Percentiles rank a stretch among this genome's conserved stretches.
Conservation (phyloP, 2,888 invertebrate genomes). For the Agrochola lychnidis region DNA sequence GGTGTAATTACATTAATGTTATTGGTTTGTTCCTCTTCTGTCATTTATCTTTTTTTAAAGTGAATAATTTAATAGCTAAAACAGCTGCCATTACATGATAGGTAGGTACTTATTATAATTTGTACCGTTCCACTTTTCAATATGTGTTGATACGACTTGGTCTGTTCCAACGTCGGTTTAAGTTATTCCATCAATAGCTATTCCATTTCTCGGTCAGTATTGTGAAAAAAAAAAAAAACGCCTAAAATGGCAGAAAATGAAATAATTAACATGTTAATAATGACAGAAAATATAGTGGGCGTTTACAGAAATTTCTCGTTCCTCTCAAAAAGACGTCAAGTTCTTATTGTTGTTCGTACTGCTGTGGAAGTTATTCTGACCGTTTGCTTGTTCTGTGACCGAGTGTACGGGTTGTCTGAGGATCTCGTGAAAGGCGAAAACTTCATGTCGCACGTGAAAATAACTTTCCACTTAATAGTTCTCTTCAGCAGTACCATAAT, state of each 20-base stretch:
- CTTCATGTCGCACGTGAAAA: neutral
- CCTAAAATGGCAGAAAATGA: constrained; percentile 13
- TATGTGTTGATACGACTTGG: neutral
- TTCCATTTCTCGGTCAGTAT: neutral
- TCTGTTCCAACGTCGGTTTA: neutral
- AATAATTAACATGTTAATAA: constrained; percentile 20
- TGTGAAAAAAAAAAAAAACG: neutral
- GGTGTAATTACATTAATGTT: neutral
- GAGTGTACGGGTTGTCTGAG: neutral
- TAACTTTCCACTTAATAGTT: neutral
- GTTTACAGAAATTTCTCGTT: constrained; percentile 39
- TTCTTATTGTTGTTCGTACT: neutral
- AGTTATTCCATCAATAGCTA: neutral
- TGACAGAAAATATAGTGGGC: constrained; percentile 35
- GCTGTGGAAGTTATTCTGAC: constrained; percentile 13
- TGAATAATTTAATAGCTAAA: neutral
- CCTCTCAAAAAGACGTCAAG: constrained; percentile 9
- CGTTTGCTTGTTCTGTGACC: neutral
- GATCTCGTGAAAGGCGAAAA: neutral
- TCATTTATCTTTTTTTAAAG: neutral
- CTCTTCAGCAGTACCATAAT: neutral
- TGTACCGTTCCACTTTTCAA: neutral
- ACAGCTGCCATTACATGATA: neutral
- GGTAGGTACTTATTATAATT: neutral
- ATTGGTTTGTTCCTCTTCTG: neutral